Base-by-base conservation (phyloP, 2,797 vertebrate species). In the Rhyacichthys aspro region DNA sequence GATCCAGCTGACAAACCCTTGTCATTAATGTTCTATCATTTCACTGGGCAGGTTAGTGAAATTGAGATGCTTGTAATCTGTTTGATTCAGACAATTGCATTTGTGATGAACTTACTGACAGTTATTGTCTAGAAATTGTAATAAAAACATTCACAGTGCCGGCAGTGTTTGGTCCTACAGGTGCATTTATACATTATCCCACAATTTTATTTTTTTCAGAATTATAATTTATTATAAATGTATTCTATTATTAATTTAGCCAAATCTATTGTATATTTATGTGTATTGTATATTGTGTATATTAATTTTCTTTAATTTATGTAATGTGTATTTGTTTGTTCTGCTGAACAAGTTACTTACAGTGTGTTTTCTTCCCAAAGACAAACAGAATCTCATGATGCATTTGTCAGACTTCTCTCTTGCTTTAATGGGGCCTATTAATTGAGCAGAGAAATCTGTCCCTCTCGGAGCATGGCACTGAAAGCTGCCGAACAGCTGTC, bases 401-500 rank as follows among this genome's bases (percentile, higher is more conserved):
- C 73, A 76, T 87, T 85, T 70, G 67, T 79, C 78, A 81, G 78
- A 83, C 76, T 80, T 88, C 66, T 72, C 63, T 46, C 63, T 57
- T 71, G 70, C 82, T 86, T 86, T 83, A 88, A 89, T 77, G 72
- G 77, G 59, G 79, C 76, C 78, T 72, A 86, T 88, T 90, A 91
- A 88, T 89, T 87, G 86, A 88, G 83, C 79, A 56, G 76, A 78
- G 82, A 86, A 90, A 89, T 86, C 83, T 86, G 86, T 86, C 82
- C 82, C 76, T 85, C 74, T 86, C 85, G 78, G 79, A 88, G 86
- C 81, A 74, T 67, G 85, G 70, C 81, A 68, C 57, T 63, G 71
- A 84, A 86, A 87, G 87, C 82, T 76, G 84, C 78, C 58, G 86
- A 91, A 86, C 88, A 92, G 91, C 89, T 91, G 90, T 87, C 81